A percentile compares a stretch with the other conserved stretches of the same genome.
These are phyloP conservation scores for Odiellus spinosus DNA, from an alignment of 2,888 invertebrate species.

Conservation along the genomic window DNA sequence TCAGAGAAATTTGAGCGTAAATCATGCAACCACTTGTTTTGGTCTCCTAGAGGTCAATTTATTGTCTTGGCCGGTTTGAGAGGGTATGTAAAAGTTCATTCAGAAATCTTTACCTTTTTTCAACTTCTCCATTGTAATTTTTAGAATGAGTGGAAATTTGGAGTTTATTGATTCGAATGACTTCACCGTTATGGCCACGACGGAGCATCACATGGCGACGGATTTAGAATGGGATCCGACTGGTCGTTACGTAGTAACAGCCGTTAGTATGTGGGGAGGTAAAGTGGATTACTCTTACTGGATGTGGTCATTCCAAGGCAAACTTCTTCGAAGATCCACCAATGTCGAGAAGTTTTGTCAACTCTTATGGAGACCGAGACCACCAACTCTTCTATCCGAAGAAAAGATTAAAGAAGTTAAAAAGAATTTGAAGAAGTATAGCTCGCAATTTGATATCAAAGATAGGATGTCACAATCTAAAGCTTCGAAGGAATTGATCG, in stretches of 20 bases:
- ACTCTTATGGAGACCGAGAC: slow-evolving; percentile 88
- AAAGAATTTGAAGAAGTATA: slow-evolving; percentile 94
- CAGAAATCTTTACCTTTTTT: neutral
- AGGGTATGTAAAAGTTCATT: slow-evolving; percentile 25
- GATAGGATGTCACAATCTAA: slow-evolving; percentile 81
- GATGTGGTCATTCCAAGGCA: slow-evolving; percentile 93
- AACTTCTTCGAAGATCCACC: slow-evolving; percentile 58
- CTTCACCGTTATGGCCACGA: slow-evolving; percentile 82
- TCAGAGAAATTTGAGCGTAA: slow-evolving; percentile 37
- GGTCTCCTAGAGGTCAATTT: slow-evolving; percentile 91
- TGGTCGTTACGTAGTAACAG: slow-evolving; percentile 88
- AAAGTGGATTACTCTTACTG: slow-evolving; percentile 76
- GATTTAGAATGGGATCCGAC: slow-evolving; percentile 99
- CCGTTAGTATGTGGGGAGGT: slow-evolving; percentile 86
- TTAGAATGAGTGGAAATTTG: slow-evolving; percentile 63
- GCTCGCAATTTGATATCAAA: slow-evolving; percentile 86
- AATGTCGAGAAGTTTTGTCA: slow-evolving; percentile 77
- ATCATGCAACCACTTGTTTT: slow-evolving; percentile 71
- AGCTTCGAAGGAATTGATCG: slow-evolving; percentile 86
- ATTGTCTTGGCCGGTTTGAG: slow-evolving; percentile 80
- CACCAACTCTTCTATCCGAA: slow-evolving; percentile 61
- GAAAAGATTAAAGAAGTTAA: slow-evolving; percentile 77
- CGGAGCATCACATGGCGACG: slow-evolving; percentile 79
- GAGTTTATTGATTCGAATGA: slow-evolving; percentile 93
- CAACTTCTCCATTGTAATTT: neutral